These are phyloP conservation scores for Scaptomyza caliginosa DNA, from an alignment of 2,888 invertebrate species.

Conservation along the genomic window DNA sequence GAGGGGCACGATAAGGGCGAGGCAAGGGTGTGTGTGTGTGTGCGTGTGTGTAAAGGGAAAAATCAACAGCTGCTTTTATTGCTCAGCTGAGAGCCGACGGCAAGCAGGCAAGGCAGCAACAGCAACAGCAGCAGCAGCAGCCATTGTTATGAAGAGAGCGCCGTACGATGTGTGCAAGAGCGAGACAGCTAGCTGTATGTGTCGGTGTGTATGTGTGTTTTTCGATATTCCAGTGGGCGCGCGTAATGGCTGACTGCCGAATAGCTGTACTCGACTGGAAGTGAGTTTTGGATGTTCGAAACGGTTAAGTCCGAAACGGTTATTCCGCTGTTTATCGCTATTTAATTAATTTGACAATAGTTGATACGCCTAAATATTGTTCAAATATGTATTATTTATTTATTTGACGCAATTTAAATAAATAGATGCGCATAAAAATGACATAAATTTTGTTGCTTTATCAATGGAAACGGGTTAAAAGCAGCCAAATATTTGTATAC, in stretches of 20 bases:
- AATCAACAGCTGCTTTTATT: constrained; percentile 73
- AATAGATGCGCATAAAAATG: constrained; percentile 68
- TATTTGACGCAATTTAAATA: constrained; percentile 35
- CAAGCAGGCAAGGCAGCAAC: constrained; percentile 1
- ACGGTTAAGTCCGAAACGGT: constrained; percentile 67
- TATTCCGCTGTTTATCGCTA: constrained; percentile 41
- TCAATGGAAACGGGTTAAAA: constrained; percentile 48
- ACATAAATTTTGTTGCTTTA: constrained; percentile 56
- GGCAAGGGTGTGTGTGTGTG: background rate
- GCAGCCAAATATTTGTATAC: constrained; percentile 10
- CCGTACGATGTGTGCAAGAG: constrained; percentile 36
- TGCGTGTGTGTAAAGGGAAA: constrained; percentile 54
- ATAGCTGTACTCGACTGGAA: constrained; percentile 45
- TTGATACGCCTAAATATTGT: constrained; percentile 14
- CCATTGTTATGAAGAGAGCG: constrained; percentile 62
- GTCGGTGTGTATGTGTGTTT: background rate
- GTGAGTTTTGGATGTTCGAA: constrained; percentile 44
- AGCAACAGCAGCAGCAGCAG: constrained; percentile 48
- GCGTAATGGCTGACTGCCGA: constrained; percentile 68
- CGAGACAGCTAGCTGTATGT: constrained; percentile 37
- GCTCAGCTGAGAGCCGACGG: constrained; percentile 60
- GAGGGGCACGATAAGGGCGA: background rate
- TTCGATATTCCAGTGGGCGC: constrained; percentile 55
- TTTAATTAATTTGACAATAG: constrained; percentile 59
- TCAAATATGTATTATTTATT: constrained; percentile 37